phyloP scores from a whole-genome alignment of 2,797 vertebrate species.

The Naso thynnoides region DNA sequence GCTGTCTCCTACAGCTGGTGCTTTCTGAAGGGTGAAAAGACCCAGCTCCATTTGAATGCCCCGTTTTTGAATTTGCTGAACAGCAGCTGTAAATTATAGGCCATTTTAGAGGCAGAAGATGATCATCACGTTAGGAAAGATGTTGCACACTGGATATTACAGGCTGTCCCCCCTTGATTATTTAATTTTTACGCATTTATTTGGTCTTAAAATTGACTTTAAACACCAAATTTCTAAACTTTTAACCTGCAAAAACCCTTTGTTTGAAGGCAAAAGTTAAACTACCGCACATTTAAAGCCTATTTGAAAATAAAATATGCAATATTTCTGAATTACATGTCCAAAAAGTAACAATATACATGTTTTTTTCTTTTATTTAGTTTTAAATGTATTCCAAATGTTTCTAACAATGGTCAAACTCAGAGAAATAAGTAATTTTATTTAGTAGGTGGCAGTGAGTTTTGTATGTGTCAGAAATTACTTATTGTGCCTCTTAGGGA shows the following conservation, averaged over 20 bases:
- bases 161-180: background rate
- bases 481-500: background rate
- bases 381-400: no score
- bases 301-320: background rate
- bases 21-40: conserved; percentile 72
- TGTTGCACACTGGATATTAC: conserved; percentile 1
- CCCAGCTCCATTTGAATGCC: conserved; percentile 54
- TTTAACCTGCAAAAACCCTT: background rate
- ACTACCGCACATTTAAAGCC: background rate
- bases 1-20: conserved; percentile 73
- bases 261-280: background rate
- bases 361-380: no score
- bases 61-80: conserved; percentile 53
- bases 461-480: no score
- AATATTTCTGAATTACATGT: no score
- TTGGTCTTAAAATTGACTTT: background rate
- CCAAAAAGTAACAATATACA: no score
- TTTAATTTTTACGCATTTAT: background rate
- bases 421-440: no score
- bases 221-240: background rate
- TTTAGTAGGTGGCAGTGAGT: no score
- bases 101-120: conserved; percentile 19
- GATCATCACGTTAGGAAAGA: conserved; percentile 26
- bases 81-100: conserved; percentile 52
- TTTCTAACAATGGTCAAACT: no score